Evolutionary conservation across 2,113 vertebrate genomes (phyloP), one percentile per base, ranked within the genome.

Genomic region (Phalacrocorax pelagicus): DNA sequence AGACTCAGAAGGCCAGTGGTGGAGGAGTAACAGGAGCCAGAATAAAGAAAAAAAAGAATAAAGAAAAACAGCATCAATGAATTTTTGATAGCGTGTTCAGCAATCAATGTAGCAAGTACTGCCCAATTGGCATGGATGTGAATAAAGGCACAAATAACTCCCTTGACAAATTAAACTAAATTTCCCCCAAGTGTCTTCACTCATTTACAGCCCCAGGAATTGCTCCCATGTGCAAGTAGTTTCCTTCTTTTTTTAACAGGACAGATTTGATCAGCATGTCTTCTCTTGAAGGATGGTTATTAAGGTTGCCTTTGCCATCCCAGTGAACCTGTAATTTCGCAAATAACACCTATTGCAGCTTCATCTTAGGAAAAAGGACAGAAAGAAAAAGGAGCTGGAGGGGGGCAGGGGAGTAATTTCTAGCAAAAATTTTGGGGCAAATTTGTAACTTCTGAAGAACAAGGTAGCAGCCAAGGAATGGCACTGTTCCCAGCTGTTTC

Each of bases 301-400:
- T 91, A 95, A 51, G 46, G 40, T 30, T 84, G 75, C 12, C 27
- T 88, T 91, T 57, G 16, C 22, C 46, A 86, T 91, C 26, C 11
- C 69, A 55, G 20, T 55, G 51, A 92, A 94, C 81, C 52, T 94
- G 62, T 95, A 94, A 95, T 97, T 97, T 96, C 77, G 81, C 49
- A 95, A 97, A 94, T 95, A 94, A 94, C 51, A 96, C 32, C n/a
- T 58, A 93, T 30, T 96, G 20, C 29, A 82, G 30, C 52, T 94
- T 83, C 42, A 87, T 57, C 49, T 83, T 17, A 19, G 11, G 7
- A 23, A n/a, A n/a, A 72, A 24, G 55, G 16, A 61, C 7, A 84
- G 16, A 47, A 40, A 61, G 19, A 42, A 81, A 71, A 71, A 61
- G 29, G 15, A 70, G 4, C 30, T 72, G 42, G 11, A 75, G 47